These are phyloP conservation scores for Poecile atricapillus DNA, from an alignment of 2,113 vertebrate species.

Conservation along the genomic window DNA sequence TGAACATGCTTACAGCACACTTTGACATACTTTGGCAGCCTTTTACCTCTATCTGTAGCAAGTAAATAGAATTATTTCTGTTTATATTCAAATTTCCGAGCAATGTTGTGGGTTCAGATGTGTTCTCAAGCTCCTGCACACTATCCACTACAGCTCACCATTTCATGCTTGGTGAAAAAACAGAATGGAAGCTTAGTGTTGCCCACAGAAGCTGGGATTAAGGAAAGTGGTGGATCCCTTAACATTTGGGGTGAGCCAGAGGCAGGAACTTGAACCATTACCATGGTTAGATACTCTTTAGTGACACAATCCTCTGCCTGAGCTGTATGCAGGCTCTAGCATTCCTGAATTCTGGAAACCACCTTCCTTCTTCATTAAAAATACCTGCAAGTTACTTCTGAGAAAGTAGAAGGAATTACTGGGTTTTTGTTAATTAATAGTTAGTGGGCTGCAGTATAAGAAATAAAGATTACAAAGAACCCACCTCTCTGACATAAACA, in stretches of 20 bases:
- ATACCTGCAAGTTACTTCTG: background rate
- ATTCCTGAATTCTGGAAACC: background rate
- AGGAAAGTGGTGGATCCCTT: background rate
- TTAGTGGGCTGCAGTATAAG: background rate
- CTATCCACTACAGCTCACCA: background rate
- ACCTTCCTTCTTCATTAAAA: background rate
- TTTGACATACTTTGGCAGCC: background rate
- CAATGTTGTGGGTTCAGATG: background rate
- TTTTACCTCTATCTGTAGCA: background rate
- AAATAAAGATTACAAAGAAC: background rate
- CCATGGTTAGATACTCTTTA: rapidly evolving
- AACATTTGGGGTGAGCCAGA: background rate
- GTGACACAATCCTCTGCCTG: background rate
- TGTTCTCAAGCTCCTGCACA: background rate
- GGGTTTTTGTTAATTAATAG: background rate
- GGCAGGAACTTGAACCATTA: background rate
- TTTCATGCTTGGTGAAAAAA: background rate
- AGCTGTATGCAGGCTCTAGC: background rate
- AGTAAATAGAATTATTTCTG: background rate
- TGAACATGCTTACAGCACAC: background rate
- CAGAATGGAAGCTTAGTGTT: background rate
- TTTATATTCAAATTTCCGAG: background rate
- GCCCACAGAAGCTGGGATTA: background rate
- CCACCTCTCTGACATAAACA: background rate
- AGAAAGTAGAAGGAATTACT: background rate